Evolutionary conservation across 2,113 vertebrate genomes (phyloP), one percentile per base, ranked within the genome.

Genomic region (Acanthochromis polyacanthus): DNA sequence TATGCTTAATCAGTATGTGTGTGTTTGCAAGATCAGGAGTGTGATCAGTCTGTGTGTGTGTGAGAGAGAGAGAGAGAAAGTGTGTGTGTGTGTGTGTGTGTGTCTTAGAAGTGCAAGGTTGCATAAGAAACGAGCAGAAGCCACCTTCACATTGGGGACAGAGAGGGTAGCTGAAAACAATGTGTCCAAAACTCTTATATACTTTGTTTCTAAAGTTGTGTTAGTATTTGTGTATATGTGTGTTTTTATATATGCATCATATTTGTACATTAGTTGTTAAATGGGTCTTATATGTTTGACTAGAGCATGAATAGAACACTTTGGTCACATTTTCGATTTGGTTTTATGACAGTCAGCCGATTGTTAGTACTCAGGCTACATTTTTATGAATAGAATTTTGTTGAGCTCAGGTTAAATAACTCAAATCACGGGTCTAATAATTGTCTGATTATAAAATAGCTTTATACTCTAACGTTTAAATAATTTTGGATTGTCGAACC

Each of bases 1-100:
- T 51, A 40, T 69, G 40, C 22, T 38, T 28, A 71, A 60, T 71
- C 68, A 50, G 58, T 83, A 40, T 69, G 63, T 75, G 72, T 69
- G 51, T 52, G 58, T 28, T 36, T 66, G 52, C 53, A 30, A 6
- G 30, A 30, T 30, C 30, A 53, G 62, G 30, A 10, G 64, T 55
- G 43, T 46, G 61, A 75, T 78, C 55, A 64, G 36, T 59, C 4
- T 48, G 36, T 40, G 8, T 45, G 63, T 51, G 0, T 53, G n/a
- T n/a, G n/a, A n/a, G n/a, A n/a, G n/a, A n/a, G n/a, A n/a, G n/a
- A n/a, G n/a, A n/a, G n/a, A n/a, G n/a, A n/a, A n/a, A n/a, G n/a
- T n/a, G 22, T 46, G 20, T 64, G 48, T 48, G 46, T 59, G 61
- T 69, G 20, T 64, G 20, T 64, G 48, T 48, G 46, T 59, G 61